Evolutionary conservation across 2,113 vertebrate genomes (phyloP).

Genomic region (Lethenteron camtschaticum): DNA sequence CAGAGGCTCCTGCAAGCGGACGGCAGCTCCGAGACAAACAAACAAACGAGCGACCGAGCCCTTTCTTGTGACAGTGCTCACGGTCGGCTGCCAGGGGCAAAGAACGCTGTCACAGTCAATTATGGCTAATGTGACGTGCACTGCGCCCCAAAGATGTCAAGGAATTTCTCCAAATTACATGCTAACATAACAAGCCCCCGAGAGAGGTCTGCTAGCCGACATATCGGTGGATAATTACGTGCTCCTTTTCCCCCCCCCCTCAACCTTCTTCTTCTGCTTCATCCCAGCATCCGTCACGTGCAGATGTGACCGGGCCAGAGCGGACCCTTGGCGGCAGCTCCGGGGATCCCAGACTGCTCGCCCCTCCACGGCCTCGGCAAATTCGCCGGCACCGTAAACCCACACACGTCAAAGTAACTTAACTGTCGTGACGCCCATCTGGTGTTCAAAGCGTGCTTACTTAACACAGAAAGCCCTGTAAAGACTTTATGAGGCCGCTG

Average conservation of each 20-base stretch:
- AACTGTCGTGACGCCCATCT: too few relatives aligned
- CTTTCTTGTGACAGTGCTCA: neutral
- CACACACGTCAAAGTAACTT: too few relatives aligned
- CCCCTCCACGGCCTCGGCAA: too few relatives aligned
- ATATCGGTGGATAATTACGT: conserved; percentile 5
- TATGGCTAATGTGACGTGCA: conserved; percentile 3
- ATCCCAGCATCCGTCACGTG: too few relatives aligned
- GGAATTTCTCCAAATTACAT: conserved; percentile 6
- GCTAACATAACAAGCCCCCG: conserved; percentile 3
- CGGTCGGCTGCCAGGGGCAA: neutral
- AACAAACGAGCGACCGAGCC: neutral
- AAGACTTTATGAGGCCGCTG: too few relatives aligned
- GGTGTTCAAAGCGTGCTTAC: too few relatives aligned
- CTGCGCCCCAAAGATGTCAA: conserved; percentile 4
- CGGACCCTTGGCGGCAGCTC: too few relatives aligned
- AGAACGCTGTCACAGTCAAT: conserved; percentile 3
- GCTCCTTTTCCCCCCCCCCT: neutral
- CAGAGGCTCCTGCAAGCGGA: too few relatives aligned
- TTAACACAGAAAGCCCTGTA: too few relatives aligned
- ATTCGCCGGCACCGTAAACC: too few relatives aligned
- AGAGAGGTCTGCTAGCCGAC: conserved; percentile 1
- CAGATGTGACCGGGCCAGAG: too few relatives aligned
- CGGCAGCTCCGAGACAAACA: neutral
- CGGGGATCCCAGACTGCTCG: too few relatives aligned
- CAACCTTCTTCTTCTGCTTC: neutral